A percentile compares a stretch with the other conserved stretches of the same genome.
Evolutionary conservation across 2,113 vertebrate genomes (phyloP).

Genomic region (Odontophorus gujanensis): DNA sequence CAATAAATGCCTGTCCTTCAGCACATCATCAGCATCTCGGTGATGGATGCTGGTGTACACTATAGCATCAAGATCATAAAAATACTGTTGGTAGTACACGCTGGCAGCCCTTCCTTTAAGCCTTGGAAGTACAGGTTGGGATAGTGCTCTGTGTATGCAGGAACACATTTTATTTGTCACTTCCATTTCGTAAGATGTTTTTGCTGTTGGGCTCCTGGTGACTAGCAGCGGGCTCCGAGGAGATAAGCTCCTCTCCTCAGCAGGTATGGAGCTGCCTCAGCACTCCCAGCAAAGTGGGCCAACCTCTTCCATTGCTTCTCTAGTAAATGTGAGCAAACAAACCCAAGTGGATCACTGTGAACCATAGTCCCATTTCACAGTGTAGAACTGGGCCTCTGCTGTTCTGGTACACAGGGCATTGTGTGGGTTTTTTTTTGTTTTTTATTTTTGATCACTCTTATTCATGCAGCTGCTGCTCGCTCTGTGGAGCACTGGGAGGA

Average conservation of each 20-base stretch:
- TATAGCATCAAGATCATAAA: not conserved
- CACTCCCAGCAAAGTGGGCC: not conserved
- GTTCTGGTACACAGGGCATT: rapidly evolving
- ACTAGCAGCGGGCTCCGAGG: conserved; percentile 29
- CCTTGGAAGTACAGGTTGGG: not conserved
- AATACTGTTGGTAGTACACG: conserved; percentile 4
- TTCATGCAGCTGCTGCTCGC: not conserved
- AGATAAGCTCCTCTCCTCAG: not conserved
- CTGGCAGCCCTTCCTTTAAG: not conserved
- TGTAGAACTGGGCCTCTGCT: not conserved
- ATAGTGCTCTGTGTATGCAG: conserved; percentile 22
- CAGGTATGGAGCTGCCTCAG: conserved; percentile 32
- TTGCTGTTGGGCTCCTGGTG: conserved; percentile 44
- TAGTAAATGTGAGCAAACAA: not conserved
- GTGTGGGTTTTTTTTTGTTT: not conserved
- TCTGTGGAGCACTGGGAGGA: not conserved
- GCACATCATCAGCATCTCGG: not conserved
- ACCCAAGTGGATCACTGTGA: conserved; percentile 18
- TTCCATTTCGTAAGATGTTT: conserved; percentile 51
- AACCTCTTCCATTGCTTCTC: conserved; percentile 5
- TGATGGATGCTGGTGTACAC: conserved; percentile 42
- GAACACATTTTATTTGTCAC: not conserved
- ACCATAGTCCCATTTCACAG: not conserved
- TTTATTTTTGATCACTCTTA: not conserved
- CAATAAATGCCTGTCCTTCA: conserved; percentile 50